These are phyloP conservation scores for Formica aserva DNA, from an alignment of 2,888 invertebrate genomes.

Conservation along the genomic window DNA sequence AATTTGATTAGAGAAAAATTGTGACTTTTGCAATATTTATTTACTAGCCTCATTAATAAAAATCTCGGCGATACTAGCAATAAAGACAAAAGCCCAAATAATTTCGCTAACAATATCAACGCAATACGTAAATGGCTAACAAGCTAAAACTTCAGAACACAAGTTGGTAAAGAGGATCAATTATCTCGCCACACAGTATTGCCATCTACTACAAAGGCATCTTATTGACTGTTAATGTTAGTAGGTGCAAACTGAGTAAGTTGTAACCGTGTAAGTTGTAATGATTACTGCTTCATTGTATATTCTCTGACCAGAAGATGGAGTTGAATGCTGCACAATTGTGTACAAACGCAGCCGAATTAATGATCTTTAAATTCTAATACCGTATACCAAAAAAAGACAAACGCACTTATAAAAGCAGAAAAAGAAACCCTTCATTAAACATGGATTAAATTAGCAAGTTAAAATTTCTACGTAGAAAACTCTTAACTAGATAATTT, in stretches of 20 bases:
- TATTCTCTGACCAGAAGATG: slow-evolving; percentile 21
- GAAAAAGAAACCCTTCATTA: not conserved
- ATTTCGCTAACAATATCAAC: not conserved
- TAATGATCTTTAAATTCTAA: not conserved
- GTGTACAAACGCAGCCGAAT: not conserved
- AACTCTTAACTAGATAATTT: not conserved
- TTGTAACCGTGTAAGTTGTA: not conserved
- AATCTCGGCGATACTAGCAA: not conserved
- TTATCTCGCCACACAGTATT: not conserved
- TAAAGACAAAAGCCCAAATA: not conserved
- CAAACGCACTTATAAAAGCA: not conserved
- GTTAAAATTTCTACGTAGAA: not conserved
- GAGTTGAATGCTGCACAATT: slow-evolving; percentile 7
- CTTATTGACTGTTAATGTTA: slow-evolving; percentile 6
- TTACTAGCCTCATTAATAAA: not conserved
- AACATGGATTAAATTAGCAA: not conserved
- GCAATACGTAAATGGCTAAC: not conserved
- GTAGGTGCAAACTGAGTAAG: not conserved
- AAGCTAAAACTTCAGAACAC: not conserved
- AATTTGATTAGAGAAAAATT: not conserved
- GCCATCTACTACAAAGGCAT: slow-evolving; percentile 20
- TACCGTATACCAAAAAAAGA: not conserved
- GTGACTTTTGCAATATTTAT: not conserved
- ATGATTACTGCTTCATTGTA: slow-evolving; percentile 19
- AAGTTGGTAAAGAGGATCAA: slow-evolving; percentile 25